These are phyloP conservation scores for Erebia epiphron DNA, from an alignment of 2,888 invertebrate species.

Conservation along the genomic window DNA sequence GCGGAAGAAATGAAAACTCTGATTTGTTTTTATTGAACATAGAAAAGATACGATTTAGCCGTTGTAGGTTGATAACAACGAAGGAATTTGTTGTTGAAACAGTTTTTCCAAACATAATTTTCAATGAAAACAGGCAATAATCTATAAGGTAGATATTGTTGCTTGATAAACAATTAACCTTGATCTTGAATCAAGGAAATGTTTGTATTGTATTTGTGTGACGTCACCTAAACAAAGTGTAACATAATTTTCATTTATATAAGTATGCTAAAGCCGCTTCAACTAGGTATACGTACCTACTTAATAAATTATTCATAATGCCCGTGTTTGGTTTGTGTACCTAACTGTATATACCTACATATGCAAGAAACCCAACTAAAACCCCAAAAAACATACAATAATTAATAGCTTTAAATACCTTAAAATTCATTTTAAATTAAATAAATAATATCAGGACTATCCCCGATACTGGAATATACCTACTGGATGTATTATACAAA, in stretches of 20 bases:
- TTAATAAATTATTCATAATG: too few relatives aligned
- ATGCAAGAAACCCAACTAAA: too few relatives aligned
- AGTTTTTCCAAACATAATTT: background rate
- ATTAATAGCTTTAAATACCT: background rate
- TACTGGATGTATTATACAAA: background rate
- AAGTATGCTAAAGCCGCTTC: background rate
- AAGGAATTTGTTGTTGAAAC: background rate
- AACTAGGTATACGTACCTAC: too few relatives aligned
- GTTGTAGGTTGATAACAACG: background rate
- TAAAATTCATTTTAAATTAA: background rate
- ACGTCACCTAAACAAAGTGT: conserved; percentile 2
- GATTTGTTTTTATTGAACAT: background rate
- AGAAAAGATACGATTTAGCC: too few relatives aligned
- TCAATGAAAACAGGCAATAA: background rate
- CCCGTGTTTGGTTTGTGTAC: too few relatives aligned
- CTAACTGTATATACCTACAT: too few relatives aligned
- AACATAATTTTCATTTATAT: conserved; percentile 9
- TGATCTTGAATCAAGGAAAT: conserved; percentile 24
- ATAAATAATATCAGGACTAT: background rate
- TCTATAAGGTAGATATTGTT: background rate
- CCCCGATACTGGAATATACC: background rate
- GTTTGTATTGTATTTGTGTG: conserved; percentile 10
- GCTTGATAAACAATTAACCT: conserved; percentile 24
- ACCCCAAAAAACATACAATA: too few relatives aligned
- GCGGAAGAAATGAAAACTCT: background rate